These are phyloP conservation scores for Baccha elongata DNA, from an alignment of 2,888 invertebrate genomes.

Conservation along the genomic window DNA sequence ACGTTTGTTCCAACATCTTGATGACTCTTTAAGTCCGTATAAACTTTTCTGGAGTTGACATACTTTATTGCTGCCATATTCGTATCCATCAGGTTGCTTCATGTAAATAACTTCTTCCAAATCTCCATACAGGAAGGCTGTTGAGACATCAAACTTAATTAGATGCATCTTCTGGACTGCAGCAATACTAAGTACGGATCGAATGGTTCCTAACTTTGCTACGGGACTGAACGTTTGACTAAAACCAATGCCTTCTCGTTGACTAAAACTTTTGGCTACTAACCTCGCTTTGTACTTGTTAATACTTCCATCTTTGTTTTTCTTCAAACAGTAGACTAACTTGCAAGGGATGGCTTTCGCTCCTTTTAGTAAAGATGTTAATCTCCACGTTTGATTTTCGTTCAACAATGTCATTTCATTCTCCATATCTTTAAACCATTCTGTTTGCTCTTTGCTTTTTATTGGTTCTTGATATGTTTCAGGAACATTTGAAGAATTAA, in stretches of 20 bases:
- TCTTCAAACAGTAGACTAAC: conserved; percentile 69
- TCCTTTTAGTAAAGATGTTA: conserved; percentile 40
- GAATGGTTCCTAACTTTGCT: conserved; percentile 74
- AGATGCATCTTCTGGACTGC: conserved; percentile 59
- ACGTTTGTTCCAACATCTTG: conserved; percentile 39
- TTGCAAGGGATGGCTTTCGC: conserved; percentile 47
- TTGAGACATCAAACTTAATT: conserved; percentile 67
- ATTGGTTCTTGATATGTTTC: conserved; percentile 56
- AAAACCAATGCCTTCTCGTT: conserved; percentile 72
- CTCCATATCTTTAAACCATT: conserved; percentile 72
- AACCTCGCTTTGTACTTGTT: conserved; percentile 64
- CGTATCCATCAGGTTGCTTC: conserved; percentile 60
- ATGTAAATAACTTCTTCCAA: conserved; percentile 68
- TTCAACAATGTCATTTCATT: conserved; percentile 61
- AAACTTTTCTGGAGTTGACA: conserved; percentile 70
- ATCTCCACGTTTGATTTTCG: conserved; percentile 63
- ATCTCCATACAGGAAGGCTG: conserved; percentile 70
- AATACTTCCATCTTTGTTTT: conserved; percentile 4
- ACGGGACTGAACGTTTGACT: conserved; percentile 76
- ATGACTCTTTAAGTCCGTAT: conserved; percentile 75
- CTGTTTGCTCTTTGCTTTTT: conserved; percentile 27
- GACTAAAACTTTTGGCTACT: conserved; percentile 22
- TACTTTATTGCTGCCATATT: conserved; percentile 60
- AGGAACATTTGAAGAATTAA: too few relatives aligned
- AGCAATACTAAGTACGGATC: conserved; percentile 65